phyloP scores from a whole-genome alignment of 2,888 invertebrate genomes.

The Neoitamus cyanurus region DNA sequence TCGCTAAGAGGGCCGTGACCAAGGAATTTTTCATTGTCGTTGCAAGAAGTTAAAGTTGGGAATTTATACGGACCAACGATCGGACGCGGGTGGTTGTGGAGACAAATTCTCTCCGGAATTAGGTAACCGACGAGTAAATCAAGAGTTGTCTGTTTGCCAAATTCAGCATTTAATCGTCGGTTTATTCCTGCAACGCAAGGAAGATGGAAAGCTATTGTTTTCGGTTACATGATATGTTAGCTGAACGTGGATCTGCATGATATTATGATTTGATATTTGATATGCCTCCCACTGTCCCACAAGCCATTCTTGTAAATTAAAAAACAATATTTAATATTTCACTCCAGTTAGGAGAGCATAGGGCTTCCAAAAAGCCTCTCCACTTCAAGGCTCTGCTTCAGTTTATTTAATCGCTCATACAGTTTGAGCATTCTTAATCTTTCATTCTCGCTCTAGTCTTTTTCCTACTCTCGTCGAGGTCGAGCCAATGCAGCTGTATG shows the following conservation, averaged over 20 bases:
- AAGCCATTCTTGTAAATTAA: too few relatives aligned
- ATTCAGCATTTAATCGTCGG: not conserved
- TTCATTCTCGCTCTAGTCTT: too few relatives aligned
- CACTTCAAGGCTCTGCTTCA: too few relatives aligned
- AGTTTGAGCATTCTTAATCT: too few relatives aligned
- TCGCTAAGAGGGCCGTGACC: not conserved
- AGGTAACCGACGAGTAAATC: not conserved
- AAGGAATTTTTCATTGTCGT: not conserved
- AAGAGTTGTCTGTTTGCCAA: not conserved
- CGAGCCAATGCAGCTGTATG: too few relatives aligned
- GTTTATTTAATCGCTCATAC: too few relatives aligned
- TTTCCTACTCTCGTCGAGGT: too few relatives aligned
- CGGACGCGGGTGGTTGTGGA: not conserved
- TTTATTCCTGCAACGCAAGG: not conserved
- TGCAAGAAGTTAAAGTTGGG: not conserved
- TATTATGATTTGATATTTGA: not conserved
- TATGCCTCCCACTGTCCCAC: not conserved
- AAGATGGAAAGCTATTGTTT: not conserved
- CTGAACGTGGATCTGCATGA: not conserved
- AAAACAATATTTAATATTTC: too few relatives aligned
- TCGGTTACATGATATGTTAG: not conserved
- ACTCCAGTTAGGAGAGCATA: too few relatives aligned
- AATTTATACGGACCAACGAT: not conserved
- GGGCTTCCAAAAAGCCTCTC: too few relatives aligned
- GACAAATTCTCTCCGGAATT: not conserved